These are phyloP conservation scores for Leptonema lineaticorne DNA, from an alignment of 1,140 invertebrate species.

Conservation along the genomic window DNA sequence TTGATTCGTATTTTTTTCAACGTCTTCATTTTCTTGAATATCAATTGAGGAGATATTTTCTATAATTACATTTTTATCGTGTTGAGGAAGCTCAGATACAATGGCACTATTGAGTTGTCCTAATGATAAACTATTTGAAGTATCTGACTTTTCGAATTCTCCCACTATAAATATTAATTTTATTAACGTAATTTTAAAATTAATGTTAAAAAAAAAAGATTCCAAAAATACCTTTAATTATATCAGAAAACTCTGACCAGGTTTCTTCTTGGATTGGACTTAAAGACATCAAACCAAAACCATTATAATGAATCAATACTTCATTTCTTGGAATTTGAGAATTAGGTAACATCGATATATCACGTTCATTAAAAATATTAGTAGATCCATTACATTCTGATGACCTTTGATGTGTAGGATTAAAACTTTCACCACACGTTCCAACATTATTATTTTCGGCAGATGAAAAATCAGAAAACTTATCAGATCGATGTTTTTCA, in stretches of 20 bases:
- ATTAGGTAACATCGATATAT: background rate
- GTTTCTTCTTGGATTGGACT: constrained; percentile 67
- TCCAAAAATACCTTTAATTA: constrained; percentile 32
- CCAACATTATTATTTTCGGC: background rate
- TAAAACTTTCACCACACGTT: background rate
- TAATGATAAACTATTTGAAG: constrained; percentile 52
- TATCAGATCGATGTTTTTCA: constrained; percentile 44
- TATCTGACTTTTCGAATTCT: constrained; percentile 48
- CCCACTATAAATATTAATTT: constrained; percentile 47
- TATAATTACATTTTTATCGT: background rate
- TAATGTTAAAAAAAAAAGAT: background rate
- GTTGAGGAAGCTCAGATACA: constrained; percentile 45
- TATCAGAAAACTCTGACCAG: constrained; percentile 45
- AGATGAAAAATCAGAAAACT: constrained; percentile 11
- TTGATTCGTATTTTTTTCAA: constrained; percentile 12
- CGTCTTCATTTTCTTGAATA: constrained; percentile 20
- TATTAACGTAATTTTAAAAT: too few species aligned
- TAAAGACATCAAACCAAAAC: constrained; percentile 55
- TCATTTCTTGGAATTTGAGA: constrained; percentile 44
- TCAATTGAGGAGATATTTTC: too few species aligned
- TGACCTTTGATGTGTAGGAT: constrained; percentile 5
- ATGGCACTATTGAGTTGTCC: constrained; percentile 49
- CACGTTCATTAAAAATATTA: background rate
- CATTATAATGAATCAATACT: constrained; percentile 56
- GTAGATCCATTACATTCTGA: background rate